Evolutionary conservation across 1,140 invertebrate species (phyloP).

Genomic region (Scaptomyza hsui): DNA sequence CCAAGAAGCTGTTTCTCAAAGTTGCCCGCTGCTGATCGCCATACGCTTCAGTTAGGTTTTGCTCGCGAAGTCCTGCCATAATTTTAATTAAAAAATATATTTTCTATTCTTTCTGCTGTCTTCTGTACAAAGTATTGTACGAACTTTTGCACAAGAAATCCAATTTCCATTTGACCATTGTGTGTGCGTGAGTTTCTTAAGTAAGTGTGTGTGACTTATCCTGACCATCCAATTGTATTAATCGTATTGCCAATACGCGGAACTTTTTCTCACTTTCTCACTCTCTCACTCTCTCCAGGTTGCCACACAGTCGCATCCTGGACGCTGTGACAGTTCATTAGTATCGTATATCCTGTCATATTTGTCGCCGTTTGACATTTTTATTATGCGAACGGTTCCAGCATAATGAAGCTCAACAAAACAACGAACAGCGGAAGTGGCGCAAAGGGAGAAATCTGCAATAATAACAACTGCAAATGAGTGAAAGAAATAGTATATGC

Average conservation of each 20-base stretch:
- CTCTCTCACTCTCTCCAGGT: background rate
- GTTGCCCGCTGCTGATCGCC: conserved; percentile 21
- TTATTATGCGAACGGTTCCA: conserved; percentile 49
- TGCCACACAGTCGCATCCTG: conserved; percentile 24
- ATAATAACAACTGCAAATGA: conserved; percentile 40
- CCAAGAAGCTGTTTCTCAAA: conserved; percentile 32
- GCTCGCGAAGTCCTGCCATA: conserved; percentile 5
- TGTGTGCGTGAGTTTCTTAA: background rate
- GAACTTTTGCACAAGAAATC: conserved; percentile 20
- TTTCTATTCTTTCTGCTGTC: conserved; percentile 1
- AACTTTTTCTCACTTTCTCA: conserved; percentile 11
- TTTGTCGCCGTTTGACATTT: conserved; percentile 70
- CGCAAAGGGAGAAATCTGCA: conserved; percentile 8
- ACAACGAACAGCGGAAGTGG: conserved; percentile 15
- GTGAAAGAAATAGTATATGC: conserved; percentile 3
- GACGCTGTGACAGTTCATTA: conserved; percentile 64
- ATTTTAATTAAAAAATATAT: conserved; percentile 61
- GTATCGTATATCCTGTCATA: conserved; percentile 63
- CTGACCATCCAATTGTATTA: conserved; percentile 12
- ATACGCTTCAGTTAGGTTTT: conserved; percentile 2
- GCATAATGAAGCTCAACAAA: conserved; percentile 30
- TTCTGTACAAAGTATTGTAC: conserved; percentile 14
- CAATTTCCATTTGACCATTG: conserved; percentile 39
- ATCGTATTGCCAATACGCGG: conserved; percentile 38
- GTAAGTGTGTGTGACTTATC: conserved; percentile 1